Evolutionary conservation across 2,888 invertebrate genomes (phyloP), one percentile per base, ranked within the genome.

Genomic region (Andrena marginata): DNA sequence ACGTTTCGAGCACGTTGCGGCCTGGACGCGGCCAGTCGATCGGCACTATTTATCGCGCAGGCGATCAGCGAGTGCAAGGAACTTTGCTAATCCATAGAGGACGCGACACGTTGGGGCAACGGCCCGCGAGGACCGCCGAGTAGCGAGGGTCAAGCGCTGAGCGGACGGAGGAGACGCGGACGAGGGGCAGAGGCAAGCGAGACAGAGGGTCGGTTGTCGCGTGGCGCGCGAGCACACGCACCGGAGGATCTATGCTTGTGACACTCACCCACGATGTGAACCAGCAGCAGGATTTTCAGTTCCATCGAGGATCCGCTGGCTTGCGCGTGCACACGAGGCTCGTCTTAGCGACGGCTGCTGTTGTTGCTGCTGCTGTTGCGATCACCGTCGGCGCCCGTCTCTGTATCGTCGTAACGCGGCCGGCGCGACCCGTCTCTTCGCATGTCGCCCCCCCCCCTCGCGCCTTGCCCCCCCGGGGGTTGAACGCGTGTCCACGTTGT

Each of bases 251-350:
- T 42, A 42, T 16, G 16, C 42, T 42, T 42, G 4, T 1, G 1
- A 23, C 35, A 88, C 88, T 88, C 81, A 88, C 88, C 88, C 76
- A 87, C 79, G 71, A 88, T 74, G 80, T 92, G 90, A 82, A 89
- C 87, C 84, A 92, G 85, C 42, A 92, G 85, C 31, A 92, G 81
- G 73, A 92, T 89, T 89, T 89, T 90, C 87, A 91, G 89, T 92
- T 92, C 92, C 92, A 92, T 92, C 87, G 90, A 82, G 85, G 86
- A 84, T 84, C 77, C 79, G 80, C 79, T 72, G 70, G 10, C 51
- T 20, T 7, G 20, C 20, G 51, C 51, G 20, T n/a, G 26, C 13
- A 42, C 42, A 42, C 42, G 42, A 42, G 42, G 68, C 54, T 35
- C 35, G 54, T 26, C 23, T 56, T 1, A 31, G 33, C 49, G 33